These are phyloP conservation scores for Notolepis coatsorum DNA, from an alignment of 2,797 vertebrate species.

Conservation along the genomic window DNA sequence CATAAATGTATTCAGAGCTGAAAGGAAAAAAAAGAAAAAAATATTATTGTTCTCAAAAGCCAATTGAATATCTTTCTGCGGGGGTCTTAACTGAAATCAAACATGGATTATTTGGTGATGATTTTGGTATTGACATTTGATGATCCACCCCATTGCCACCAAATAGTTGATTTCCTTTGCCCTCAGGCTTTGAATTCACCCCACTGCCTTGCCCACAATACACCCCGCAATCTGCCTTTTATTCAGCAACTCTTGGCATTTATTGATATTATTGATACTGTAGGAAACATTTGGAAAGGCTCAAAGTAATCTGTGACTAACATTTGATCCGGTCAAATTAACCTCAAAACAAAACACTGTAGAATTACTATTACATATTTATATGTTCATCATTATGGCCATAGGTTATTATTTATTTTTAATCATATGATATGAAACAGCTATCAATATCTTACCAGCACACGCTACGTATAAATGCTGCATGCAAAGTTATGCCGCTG, in stretches of 20 bases:
- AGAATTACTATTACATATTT: slow-evolving; percentile 4
- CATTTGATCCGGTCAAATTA: too few species aligned
- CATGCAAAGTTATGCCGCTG: slow-evolving; percentile 28
- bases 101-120: slow-evolving; percentile 66
- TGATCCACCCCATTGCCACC: slow-evolving; percentile 52
- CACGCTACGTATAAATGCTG: slow-evolving; percentile 11
- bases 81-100: slow-evolving; percentile 57
- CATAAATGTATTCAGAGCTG: slow-evolving; percentile 86
- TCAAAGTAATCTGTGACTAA: too few species aligned
- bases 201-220: slow-evolving; percentile 40
- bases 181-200: slow-evolving; percentile 58
- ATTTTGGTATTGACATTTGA: slow-evolving; percentile 46
- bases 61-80: slow-evolving; percentile 50
- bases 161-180: slow-evolving; percentile 51
- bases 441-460: slow-evolving; percentile 9
- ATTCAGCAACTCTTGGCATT: slow-evolving; percentile 69
- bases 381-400: not conserved
- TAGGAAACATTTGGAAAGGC: too few species aligned
- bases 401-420: slow-evolving; percentile 1
- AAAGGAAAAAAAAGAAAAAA: slow-evolving; percentile 40
- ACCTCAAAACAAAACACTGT: slow-evolving; percentile 9
- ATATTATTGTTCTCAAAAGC: slow-evolving; percentile 47
- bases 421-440: too few species aligned
- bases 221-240: too few species aligned
- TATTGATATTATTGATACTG: too few species aligned